Base-by-base conservation (phyloP, 2,888 invertebrate genomes). In the Malacosoma neustria region DNA sequence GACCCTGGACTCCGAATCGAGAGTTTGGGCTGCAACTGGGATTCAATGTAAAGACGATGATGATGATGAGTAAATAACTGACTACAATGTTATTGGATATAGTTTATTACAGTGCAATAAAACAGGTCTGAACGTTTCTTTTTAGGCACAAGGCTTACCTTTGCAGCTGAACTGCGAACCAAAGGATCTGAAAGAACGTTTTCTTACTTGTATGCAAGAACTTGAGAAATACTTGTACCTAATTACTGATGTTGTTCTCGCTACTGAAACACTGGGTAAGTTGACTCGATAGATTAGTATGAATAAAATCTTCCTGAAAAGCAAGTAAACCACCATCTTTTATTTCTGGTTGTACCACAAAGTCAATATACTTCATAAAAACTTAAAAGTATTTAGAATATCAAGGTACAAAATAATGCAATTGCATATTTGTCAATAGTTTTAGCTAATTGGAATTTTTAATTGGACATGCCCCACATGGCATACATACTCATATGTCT, bases 221-320 rank as follows among this genome's bases (percentile, higher is more conserved):
- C 59, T 85, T 2, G 84, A 85, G 14, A 81, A 84, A 37, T 81
- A 67, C 40, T 79, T 61, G 38, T 85, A 84, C 42, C 51, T 82
- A 1, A 58, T 85, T 9, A 80, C 82, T 0, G 84, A 85, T 43
- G 74, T 85, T 40, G 81, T 82, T 34, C 54, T 84, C 11, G 54
- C 72, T 38, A 40, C 76, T 38, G 54, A 51, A 3, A 68, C 74
- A 54, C 44, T 79, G 37, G 75, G 84, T 84, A 55, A 48, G 61
- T 46, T n/a, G n/a, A n/a, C n/a, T n/a, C n/a, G n/a, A n/a, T n/a
- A n/a, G n/a, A n/a, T n/a, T n/a, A n/a, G n/a, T n/a, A n/a, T n/a
- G n/a, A n/a, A n/a, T n/a, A n/a, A n/a, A n/a, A n/a, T n/a, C n/a
- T n/a, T n/a, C n/a, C n/a, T n/a, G n/a, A n/a, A n/a, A n/a, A n/a